Conservation (phyloP, 2,888 invertebrate genomes). For the Choristoneura rosaceana region DNA sequence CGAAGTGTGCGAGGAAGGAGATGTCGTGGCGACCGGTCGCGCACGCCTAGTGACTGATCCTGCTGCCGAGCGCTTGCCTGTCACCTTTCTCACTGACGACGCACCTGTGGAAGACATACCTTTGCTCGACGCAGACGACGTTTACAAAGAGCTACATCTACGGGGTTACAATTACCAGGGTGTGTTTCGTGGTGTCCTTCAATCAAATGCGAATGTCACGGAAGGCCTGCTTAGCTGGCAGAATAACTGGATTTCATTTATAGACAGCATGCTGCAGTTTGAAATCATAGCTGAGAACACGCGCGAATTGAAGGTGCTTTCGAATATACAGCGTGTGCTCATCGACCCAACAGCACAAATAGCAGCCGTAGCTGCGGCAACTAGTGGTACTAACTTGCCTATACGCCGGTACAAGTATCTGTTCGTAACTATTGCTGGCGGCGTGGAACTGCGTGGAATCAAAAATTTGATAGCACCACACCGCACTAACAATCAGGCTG, state of each 20-base stretch:
- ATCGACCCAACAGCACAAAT: slow-evolving; percentile 92
- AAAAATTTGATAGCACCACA: slow-evolving; percentile 96
- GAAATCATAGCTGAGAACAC: slow-evolving; percentile 91
- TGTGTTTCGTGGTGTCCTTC: slow-evolving; percentile 91
- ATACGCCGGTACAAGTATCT: slow-evolving; percentile 90
- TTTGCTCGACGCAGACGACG: slow-evolving; percentile 87
- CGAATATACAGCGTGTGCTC: slow-evolving; percentile 91
- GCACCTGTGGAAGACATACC: slow-evolving; percentile 69
- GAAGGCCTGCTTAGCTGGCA: slow-evolving; percentile 93
- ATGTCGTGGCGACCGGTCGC: slow-evolving; percentile 92
- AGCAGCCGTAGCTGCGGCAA: slow-evolving; percentile 52
- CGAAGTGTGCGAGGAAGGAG: slow-evolving; percentile 95
- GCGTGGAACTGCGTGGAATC: slow-evolving; percentile 94
- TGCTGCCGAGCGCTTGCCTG: slow-evolving; percentile 86
- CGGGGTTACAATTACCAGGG: slow-evolving; percentile 95
- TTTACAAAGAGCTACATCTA: slow-evolving; percentile 94
- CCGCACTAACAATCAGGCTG: slow-evolving; percentile 90
- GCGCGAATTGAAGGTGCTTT: slow-evolving; percentile 94
- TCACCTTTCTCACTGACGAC: slow-evolving; percentile 61
- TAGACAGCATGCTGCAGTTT: slow-evolving; percentile 98
- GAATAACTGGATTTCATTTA: slow-evolving; percentile 97
- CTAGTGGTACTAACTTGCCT: slow-evolving; percentile 68
- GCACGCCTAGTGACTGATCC: slow-evolving; percentile 88
- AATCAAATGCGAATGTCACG: slow-evolving; percentile 89
- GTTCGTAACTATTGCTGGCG: slow-evolving; percentile 91